phyloP scores from a whole-genome alignment of 2,113 vertebrate species.

The Malurus alboscapulatus region DNA sequence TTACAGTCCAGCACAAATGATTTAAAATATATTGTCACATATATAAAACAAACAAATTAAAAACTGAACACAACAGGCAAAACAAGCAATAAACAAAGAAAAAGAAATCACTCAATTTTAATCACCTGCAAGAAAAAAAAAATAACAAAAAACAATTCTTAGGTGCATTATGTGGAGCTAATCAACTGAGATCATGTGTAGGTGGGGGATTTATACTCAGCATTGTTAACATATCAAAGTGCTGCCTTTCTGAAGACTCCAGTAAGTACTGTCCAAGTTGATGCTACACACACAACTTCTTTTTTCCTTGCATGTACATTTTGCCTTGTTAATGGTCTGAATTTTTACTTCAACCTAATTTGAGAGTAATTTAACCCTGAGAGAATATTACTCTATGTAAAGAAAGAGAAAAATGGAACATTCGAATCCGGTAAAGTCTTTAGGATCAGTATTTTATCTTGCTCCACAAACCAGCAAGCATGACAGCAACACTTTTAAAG shows the following conservation, averaged over 20 bases:
- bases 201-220: not conserved
- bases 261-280: not conserved
- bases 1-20: not conserved
- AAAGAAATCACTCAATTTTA: not conserved
- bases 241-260: not conserved
- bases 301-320: not conserved
- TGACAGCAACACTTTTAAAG: not conserved
- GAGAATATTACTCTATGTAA: not conserved
- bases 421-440: not conserved
- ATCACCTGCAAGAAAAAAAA: not conserved
- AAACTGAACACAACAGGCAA: not conserved
- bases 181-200: not conserved
- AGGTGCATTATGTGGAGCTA: not conserved
- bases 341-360: not conserved
- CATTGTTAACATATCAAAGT: not conserved
- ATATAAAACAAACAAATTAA: not conserved
- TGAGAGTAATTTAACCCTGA: not conserved
- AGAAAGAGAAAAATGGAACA: not conserved
- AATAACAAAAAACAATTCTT: not conserved
- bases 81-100: not conserved
- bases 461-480: not conserved
- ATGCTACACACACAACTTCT: not conserved
- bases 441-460: not conserved
- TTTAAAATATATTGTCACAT: not conserved
- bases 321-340: not conserved